Evolutionary conservation across 1,140 invertebrate genomes (phyloP).

Genomic region (Heliconius nattereri): DNA sequence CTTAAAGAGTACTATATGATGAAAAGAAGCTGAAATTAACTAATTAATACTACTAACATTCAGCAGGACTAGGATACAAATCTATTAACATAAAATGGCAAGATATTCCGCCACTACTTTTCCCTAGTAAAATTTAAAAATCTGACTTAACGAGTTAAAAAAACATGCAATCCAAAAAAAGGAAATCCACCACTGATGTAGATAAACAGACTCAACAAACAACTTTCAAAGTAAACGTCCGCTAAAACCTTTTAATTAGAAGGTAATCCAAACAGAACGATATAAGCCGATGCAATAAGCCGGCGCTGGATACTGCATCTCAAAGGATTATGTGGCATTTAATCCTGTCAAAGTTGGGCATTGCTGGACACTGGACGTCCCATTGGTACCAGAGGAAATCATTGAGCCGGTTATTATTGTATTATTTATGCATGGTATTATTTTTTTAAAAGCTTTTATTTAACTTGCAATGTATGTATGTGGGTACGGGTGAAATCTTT

Average conservation of each 20-base stretch:
- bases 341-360: conserved; percentile 41
- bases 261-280: conserved; percentile 26
- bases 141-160: neutral
- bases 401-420: conserved; percentile 49
- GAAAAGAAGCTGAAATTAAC: too few relatives aligned
- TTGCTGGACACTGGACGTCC: neutral
- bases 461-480: too few relatives aligned
- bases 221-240: neutral
- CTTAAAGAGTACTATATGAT: too few relatives aligned
- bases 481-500: too few relatives aligned
- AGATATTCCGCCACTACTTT: neutral
- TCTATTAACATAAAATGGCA: too few relatives aligned
- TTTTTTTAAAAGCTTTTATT: too few relatives aligned
- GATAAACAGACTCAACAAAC: neutral
- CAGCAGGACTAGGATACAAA: too few relatives aligned
- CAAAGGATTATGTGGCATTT: conserved; percentile 22
- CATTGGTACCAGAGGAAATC: conserved; percentile 51
- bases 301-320: conserved; percentile 19
- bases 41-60: too few relatives aligned
- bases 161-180: neutral
- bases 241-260: conserved; percentile 15
- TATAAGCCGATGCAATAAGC: conserved; percentile 28
- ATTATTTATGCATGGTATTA: too few relatives aligned
- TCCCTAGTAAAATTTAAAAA: too few relatives aligned
- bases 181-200: neutral